phyloP scores from a whole-genome alignment of 2,113 vertebrate species.

The Eonycteris spelaea region DNA sequence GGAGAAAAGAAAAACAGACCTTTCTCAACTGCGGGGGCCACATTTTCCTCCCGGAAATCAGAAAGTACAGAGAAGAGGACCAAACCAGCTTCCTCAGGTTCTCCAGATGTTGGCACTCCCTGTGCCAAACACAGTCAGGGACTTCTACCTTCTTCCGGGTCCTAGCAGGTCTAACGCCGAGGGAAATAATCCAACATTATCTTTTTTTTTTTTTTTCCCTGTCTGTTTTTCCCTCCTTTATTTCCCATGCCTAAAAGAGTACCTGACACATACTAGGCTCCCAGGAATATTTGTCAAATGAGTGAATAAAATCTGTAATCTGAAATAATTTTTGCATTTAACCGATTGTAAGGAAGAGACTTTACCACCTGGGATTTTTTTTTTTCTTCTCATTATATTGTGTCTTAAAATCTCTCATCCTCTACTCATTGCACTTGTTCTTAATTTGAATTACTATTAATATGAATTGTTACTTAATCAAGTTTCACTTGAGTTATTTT shows the following conservation, averaged over 20 bases:
- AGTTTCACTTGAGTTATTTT: background rate
- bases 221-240: background rate
- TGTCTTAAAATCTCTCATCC: background rate
- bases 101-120: rapidly evolving
- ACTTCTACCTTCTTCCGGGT: too few relatives aligned
- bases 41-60: background rate
- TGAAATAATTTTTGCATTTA: background rate
- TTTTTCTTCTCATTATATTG: background rate
- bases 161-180: background rate
- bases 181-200: background rate
- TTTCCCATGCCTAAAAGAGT: background rate
- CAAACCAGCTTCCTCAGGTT: rapidly evolving
- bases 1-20: background rate
- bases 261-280: background rate
- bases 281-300: background rate
- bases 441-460: background rate
- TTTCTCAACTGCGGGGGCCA: background rate
- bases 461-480: background rate
- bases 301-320: background rate
- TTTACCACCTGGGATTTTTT: background rate
- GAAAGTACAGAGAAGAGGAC: background rate
- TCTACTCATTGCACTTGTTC: background rate
- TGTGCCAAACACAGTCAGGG: rapidly evolving
- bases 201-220: background rate
- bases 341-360: background rate